Evolutionary conservation across 2,888 invertebrate genomes (phyloP).

Genomic region (Hirtodrosophila histrioides): DNA sequence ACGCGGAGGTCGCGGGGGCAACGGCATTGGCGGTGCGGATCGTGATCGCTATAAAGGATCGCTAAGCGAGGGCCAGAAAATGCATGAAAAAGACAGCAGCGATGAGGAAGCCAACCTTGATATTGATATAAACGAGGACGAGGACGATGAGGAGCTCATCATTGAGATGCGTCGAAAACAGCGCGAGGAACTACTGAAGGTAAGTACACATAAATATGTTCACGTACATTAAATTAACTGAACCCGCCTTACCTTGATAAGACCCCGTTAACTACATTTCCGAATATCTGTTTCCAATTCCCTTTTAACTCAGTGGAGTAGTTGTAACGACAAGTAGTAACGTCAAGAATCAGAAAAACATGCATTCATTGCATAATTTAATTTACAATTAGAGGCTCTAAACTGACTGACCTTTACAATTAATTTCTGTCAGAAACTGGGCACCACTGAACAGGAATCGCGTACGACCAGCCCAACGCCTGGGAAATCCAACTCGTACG

Average conservation of each 20-base stretch:
- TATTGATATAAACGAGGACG: constrained; percentile 93
- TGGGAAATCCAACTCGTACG: constrained; percentile 59
- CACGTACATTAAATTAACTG: too few relatives aligned
- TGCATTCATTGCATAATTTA: too few relatives aligned
- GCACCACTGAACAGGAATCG: constrained; percentile 46
- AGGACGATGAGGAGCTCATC: constrained; percentile 96
- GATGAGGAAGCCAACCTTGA: constrained; percentile 90
- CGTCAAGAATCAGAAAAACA: too few relatives aligned
- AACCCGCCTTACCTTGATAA: too few relatives aligned
- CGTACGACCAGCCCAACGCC: constrained; percentile 53
- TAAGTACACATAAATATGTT: constrained; percentile 78
- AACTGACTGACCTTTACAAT: not conserved
- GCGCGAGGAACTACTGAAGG: constrained; percentile 94
- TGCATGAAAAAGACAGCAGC: constrained; percentile 87
- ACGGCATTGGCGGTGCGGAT: constrained; percentile 56
- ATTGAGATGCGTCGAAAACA: constrained; percentile 95
- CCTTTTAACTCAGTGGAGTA: too few relatives aligned
- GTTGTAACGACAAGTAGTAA: too few relatives aligned
- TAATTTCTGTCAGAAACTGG: constrained; percentile 64
- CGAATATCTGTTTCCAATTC: too few relatives aligned
- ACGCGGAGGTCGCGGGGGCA: constrained; percentile 78
- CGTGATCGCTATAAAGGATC: constrained; percentile 89
- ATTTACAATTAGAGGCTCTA: too few relatives aligned
- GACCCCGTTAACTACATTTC: too few relatives aligned
- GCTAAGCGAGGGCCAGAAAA: constrained; percentile 91